Evolutionary conservation across 2,797 vertebrate genomes (phyloP), one percentile per base, ranked within the genome.

Genomic region (Furcifer pardalis): DNA sequence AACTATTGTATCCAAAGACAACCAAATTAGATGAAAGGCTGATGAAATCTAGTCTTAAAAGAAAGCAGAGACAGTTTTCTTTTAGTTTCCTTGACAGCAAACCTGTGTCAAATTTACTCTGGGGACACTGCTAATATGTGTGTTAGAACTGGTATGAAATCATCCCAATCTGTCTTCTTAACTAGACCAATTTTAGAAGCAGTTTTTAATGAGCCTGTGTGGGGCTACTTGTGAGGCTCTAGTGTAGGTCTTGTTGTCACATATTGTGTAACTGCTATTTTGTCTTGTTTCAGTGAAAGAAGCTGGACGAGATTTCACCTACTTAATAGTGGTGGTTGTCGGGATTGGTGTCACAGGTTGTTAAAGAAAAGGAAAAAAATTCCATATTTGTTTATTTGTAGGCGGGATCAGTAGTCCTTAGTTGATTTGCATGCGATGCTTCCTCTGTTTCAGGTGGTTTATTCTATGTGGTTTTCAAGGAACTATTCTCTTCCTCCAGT

Each of bases 381-480:
- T 5, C 10, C 88, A 68, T 3, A 66, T 73, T 80, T 49, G 0
- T 35, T 62, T 35, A 5, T n/a, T 15, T 71, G 71, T 63, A 87
- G 30, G 85, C 52, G 1, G 1, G 72, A 60, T 79, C 3, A 0
- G 83, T 82, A 63, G 15, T 46, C 49, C 81, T 87, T 46, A 68
- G 86, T 89, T 65, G 52, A 42, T 84, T 79, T 90, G 56, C 30
- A 89, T 68, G 83, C 88, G 59, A 3, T 71, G 90, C 92, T 91
- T 62, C 77, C 82, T 92, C 68, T 92, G 4, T 90, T 93, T 90
- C 93, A 99, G 99, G 98, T 88, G 97, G 97, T 84, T 94, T 99
- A 87, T 95, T 99, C n/a, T 99, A 98, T 91, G 96, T 98, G 81
- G 95, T 99, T 87, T 99, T 99, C 92, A 97, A 97, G 94, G 98